Evolutionary conservation across 1,140 invertebrate species (phyloP).

Genomic region (Drosophila lacteicornis): DNA sequence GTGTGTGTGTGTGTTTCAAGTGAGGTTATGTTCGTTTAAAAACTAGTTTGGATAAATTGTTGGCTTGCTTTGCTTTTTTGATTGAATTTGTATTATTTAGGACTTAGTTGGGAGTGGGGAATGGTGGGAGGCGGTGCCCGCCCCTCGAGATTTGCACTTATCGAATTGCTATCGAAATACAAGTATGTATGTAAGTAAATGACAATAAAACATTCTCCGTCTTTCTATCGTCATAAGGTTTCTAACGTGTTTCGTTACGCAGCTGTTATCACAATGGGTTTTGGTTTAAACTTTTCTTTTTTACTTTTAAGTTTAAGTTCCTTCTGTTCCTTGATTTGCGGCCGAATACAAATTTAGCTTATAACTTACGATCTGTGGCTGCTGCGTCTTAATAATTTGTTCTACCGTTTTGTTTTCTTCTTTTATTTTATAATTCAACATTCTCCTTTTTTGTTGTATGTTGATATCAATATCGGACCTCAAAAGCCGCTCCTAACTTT

Average conservation of each 20-base stretch:
- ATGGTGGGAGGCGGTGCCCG: conserved; percentile 3
- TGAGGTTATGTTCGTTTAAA: conserved; percentile 33
- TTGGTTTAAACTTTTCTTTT: conserved; percentile 53
- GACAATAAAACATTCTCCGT: conserved; percentile 32
- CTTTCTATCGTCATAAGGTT: conserved; percentile 31
- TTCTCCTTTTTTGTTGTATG: conserved; percentile 4
- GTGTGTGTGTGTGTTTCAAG: conserved; percentile 28
- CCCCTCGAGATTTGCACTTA: conserved; percentile 21
- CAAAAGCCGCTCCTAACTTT: conserved; percentile 63
- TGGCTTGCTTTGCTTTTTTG: conserved; percentile 54
- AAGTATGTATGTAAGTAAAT: conserved; percentile 50
- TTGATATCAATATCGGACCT: conserved; percentile 23
- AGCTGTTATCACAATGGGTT: conserved; percentile 65
- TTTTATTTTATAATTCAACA: conserved; percentile 27
- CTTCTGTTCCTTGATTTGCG: conserved; percentile 17
- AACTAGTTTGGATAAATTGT: conserved; percentile 63
- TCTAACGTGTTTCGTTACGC: conserved; percentile 51
- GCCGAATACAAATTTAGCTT: conserved; percentile 49
- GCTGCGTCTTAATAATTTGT: conserved; percentile 34
- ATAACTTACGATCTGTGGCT: conserved; percentile 61
- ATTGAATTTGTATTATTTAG: conserved; percentile 48
- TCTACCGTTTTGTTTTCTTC: conserved; percentile 18
- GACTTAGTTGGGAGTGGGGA: conserved; percentile 11
- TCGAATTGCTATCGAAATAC: conserved; percentile 64
- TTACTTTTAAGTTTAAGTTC: conserved; percentile 32